Evolutionary conservation across 1,140 invertebrate species (phyloP).

Genomic region (Drosophila carrolli): DNA sequence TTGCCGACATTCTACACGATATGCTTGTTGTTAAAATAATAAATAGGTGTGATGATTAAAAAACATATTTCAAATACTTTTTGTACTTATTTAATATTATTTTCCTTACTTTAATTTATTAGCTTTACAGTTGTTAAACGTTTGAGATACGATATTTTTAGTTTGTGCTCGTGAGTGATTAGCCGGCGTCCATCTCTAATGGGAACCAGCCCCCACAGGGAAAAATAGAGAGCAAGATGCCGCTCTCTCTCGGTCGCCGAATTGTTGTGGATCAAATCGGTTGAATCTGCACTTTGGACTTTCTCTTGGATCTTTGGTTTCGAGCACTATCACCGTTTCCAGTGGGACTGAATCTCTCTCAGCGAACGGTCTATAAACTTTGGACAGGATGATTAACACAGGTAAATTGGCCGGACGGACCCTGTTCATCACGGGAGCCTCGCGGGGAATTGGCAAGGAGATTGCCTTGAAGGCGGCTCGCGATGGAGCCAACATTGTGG

Average conservation of each 20-base stretch:
- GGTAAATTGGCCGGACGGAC: slow-evolving; percentile 96
- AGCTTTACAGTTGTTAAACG: no score
- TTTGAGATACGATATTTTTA: neutral
- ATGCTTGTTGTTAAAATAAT: neutral
- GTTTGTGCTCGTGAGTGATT: neutral
- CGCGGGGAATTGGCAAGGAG: slow-evolving; percentile 98
- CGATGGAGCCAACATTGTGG: slow-evolving; percentile 97
- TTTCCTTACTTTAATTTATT: neutral
- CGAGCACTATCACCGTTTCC: slow-evolving; percentile 9
- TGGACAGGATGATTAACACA: slow-evolving; percentile 84
- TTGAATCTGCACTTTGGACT: slow-evolving; percentile 75
- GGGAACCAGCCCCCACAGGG: neutral
- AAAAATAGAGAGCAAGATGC: slow-evolving; percentile 3
- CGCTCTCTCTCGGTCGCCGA: slow-evolving; percentile 9
- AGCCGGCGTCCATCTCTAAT: neutral
- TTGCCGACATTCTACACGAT: neutral
- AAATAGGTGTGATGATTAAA: no score
- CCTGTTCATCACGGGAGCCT: slow-evolving; percentile 98
- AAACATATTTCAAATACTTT: no score
- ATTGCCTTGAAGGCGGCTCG: slow-evolving; percentile 97
- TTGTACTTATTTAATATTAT: neutral
- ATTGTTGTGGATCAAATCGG: slow-evolving; percentile 40
- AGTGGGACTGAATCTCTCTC: slow-evolving; percentile 27
- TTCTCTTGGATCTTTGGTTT: slow-evolving; percentile 57
- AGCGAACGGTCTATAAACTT: slow-evolving; percentile 34